Evolutionary conservation across 2,797 vertebrate species (phyloP), one percentile per base, ranked within the genome.

Genomic region (Sardinella longiceps): DNA sequence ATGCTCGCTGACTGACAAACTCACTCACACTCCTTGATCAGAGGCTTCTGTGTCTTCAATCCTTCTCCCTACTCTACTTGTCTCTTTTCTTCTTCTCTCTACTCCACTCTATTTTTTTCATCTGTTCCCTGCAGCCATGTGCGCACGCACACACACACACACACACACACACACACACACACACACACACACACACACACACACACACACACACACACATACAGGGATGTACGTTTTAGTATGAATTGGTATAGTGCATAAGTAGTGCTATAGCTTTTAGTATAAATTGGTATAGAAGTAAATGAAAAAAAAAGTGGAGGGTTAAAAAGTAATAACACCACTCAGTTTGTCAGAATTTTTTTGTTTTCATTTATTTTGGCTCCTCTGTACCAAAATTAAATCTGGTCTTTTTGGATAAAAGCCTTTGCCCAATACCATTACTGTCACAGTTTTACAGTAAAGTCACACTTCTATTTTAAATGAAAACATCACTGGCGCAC

Each of bases 131-230:
- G 33, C 11, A 37, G 60, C n/a, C 6, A 25, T n/a, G 7, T 66
- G n/a, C n/a, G 7, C 25, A 30, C 1, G 11, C 12, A 25, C 11
- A 66, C 1, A 66, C 4, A 12, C 33, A 56, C 51, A 60, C 25
- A 53, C 48, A 56, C 28, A 81, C 80, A 51, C n/a, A 81, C 80
- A 0, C 48, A 48, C 51, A 37, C 28, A 58, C 81, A 51, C 45
- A 53, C 23, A 81, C 45, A 51, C 45, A 81, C 80, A 51, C 25
- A 81, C 81, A 7, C 50, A 50, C 53, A 39, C 30, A 23, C 81
- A 82, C n/a, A n/a, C n/a, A n/a, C n/a, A n/a, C n/a, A n/a, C n/a
- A n/a, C n/a, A 43, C 51, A 30, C 50, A 43, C 28, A 15, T 23
- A 28, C 7, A 10, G 0, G 18, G 0, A 23, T 48, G 6, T 30